phyloP scores from a whole-genome alignment of 1,140 invertebrate genomes.

The Maniola jurtina region DNA sequence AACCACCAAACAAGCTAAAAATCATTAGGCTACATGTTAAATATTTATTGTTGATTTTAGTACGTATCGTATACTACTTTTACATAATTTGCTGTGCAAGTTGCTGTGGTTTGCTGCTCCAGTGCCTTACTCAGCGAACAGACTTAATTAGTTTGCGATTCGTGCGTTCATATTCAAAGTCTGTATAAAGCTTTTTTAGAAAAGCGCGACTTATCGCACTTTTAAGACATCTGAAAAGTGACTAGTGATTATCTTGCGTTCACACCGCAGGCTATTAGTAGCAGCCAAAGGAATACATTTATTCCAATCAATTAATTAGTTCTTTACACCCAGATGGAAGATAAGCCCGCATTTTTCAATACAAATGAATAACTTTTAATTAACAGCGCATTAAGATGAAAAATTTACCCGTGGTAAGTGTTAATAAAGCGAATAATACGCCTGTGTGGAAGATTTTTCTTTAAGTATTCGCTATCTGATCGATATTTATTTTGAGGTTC shows the following conservation, averaged over 20 bases:
- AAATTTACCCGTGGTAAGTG: slow-evolving; percentile 47
- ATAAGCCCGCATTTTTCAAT: slow-evolving; percentile 56
- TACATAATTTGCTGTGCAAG: too few relatives aligned
- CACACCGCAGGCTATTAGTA: slow-evolving; percentile 61
- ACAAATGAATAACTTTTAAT: slow-evolving; percentile 55
- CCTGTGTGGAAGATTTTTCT: neutral
- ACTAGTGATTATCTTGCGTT: slow-evolving; percentile 59
- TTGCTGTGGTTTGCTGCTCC: too few relatives aligned
- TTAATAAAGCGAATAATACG: slow-evolving; percentile 57
- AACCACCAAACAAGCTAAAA: too few relatives aligned
- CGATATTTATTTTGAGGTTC: too few relatives aligned
- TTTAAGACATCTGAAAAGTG: slow-evolving; percentile 67
- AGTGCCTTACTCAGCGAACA: too few relatives aligned
- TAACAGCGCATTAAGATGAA: slow-evolving; percentile 69
- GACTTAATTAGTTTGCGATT: neutral
- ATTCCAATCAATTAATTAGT: slow-evolving; percentile 75
- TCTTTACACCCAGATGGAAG: slow-evolving; percentile 62
- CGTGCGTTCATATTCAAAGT: neutral
- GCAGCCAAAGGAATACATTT: slow-evolving; percentile 56
- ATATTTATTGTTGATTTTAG: too few relatives aligned
- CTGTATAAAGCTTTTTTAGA: slow-evolving; percentile 1
- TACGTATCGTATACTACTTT: too few relatives aligned
- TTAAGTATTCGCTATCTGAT: neutral
- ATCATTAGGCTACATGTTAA: too few relatives aligned
- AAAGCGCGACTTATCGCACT: slow-evolving; percentile 1